Conservation (phyloP, 1,140 invertebrate genomes). For the Microplitis demolitor region DNA sequence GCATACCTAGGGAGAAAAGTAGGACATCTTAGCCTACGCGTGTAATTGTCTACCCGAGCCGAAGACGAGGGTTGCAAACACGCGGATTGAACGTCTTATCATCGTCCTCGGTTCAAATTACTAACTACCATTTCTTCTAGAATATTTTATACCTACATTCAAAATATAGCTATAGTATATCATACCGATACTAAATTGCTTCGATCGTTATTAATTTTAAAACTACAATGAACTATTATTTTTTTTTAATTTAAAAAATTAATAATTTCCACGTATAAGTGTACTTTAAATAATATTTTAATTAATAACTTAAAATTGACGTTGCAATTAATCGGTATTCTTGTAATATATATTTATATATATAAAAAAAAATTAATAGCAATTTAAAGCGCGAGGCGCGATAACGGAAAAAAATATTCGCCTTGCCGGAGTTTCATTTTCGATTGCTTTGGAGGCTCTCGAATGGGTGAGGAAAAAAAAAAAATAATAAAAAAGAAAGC, state of each 20-base stretch:
- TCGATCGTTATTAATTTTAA: no score
- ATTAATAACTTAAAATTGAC: slow-evolving; percentile 9
- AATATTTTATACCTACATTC: no score
- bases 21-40: no score
- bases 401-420: slow-evolving; percentile 24
- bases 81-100: no score
- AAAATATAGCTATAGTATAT: no score
- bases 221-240: no score
- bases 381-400: slow-evolving; percentile 23
- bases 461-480: slow-evolving; percentile 15
- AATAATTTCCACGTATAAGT: not conserved
- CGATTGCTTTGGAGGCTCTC: slow-evolving; percentile 26
- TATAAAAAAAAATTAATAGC: slow-evolving; percentile 26
- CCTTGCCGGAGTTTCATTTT: slow-evolving; percentile 27
- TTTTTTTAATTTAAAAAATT: not conserved
- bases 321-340: slow-evolving; percentile 6
- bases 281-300: slow-evolving; percentile 5
- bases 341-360: not conserved
- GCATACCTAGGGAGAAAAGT: no score
- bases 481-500: slow-evolving; percentile 8
- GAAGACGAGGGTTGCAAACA: no score
- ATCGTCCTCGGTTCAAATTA: no score
- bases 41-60: no score
- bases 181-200: no score
- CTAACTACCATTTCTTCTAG: no score